Percentiles rank a stretch among this genome's conserved stretches.
phyloP scores from a whole-genome alignment of 1,140 invertebrate genomes.

The Drosophila hydei region DNA sequence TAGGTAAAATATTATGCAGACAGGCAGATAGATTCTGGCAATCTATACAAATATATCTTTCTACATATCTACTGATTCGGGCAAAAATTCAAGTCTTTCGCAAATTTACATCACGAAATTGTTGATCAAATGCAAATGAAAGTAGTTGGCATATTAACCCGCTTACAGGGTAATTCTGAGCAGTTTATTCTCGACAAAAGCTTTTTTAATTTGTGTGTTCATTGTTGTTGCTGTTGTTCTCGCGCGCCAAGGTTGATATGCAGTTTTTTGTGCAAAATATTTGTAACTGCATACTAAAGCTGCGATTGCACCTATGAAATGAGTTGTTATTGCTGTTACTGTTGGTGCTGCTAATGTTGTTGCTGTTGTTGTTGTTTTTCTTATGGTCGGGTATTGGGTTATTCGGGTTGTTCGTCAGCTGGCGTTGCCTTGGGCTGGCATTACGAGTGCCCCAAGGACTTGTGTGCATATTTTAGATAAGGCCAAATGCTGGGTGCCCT shows the following conservation, averaged over 20 bases:
- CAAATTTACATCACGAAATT: background rate
- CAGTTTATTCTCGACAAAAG: background rate
- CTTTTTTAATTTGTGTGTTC: background rate
- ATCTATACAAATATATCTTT: no score
- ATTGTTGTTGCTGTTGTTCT: slow-evolving; percentile 38
- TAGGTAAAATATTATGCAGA: no score
- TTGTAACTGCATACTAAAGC: slow-evolving; percentile 23
- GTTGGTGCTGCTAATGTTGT: slow-evolving; percentile 8
- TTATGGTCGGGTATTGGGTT: slow-evolving; percentile 28
- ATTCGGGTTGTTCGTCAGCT: slow-evolving; percentile 42
- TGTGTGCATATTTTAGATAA: slow-evolving; percentile 80
- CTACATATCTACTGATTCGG: no score
- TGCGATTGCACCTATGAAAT: slow-evolving; percentile 3
- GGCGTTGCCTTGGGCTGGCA: slow-evolving; percentile 60
- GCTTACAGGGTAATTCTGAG: background rate
- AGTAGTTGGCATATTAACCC: no score
- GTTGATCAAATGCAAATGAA: background rate
- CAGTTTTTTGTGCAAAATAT: slow-evolving; percentile 35
- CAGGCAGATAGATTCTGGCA: no score
- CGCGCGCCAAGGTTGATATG: slow-evolving; percentile 53
- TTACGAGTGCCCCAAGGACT: slow-evolving; percentile 69
- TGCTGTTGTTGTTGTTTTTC: background rate
- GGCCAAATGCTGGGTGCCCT: slow-evolving; percentile 71
- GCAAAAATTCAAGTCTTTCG: no score
- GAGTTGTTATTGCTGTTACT: slow-evolving; percentile 3